Conservation (phyloP, 2,888 invertebrate genomes). For the Melinaea marsaeus region DNA sequence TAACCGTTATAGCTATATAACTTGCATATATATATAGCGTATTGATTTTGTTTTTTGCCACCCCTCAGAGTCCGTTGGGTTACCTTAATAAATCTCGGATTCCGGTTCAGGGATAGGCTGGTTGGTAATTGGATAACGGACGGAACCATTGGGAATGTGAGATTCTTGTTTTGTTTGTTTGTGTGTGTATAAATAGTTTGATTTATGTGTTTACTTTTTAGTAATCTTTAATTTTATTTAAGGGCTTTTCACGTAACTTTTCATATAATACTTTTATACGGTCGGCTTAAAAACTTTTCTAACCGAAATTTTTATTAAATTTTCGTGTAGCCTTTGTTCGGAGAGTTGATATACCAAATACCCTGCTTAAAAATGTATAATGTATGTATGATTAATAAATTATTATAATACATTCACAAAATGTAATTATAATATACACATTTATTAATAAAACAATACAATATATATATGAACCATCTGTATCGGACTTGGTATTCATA, state of each 20-base stretch:
- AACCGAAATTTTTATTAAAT: no score
- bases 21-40: background rate
- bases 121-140: conserved; percentile 22
- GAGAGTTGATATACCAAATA: no score
- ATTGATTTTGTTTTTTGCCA: conserved; percentile 7
- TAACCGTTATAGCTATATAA: background rate
- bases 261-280: no score
- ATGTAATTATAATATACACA: no score
- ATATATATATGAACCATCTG: conserved; percentile 26
- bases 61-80: conserved; percentile 39
- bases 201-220: background rate
- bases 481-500: conserved; percentile 60
- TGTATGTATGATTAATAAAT: no score
- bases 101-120: conserved; percentile 18
- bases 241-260: no score
- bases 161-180: conserved; percentile 44
- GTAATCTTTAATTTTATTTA: no score
- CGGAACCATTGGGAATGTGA: conserved; percentile 13
- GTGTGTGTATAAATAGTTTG: background rate
- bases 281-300: no score
- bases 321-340: no score
- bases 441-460: background rate
- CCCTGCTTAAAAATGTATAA: no score
- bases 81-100: conserved; percentile 25
- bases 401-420: no score